phyloP scores from a whole-genome alignment of 2,888 invertebrate genomes.

The Pseudanteris insignis region DNA sequence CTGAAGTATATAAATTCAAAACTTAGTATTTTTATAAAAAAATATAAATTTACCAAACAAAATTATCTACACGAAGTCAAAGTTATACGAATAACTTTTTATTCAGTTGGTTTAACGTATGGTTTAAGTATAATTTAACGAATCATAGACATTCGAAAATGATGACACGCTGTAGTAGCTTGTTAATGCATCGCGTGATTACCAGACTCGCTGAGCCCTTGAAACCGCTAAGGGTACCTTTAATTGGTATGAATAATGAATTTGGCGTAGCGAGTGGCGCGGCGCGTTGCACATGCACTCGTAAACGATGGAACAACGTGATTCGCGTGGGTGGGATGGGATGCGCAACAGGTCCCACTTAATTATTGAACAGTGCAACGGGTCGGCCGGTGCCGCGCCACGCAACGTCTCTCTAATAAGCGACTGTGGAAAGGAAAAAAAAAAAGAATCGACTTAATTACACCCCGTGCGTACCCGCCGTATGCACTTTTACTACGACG shows the following conservation, averaged over 20 bases:
- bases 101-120: too few species aligned
- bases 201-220: too few species aligned
- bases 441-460: constrained; percentile 34
- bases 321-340: constrained; percentile 52
- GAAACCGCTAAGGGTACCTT: constrained; percentile 30
- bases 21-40: too few species aligned
- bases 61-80: too few species aligned
- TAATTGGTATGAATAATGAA: constrained; percentile 62
- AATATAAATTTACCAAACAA: too few species aligned
- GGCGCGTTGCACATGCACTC: constrained; percentile 41
- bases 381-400: constrained; percentile 16
- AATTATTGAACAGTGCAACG: constrained; percentile 62
- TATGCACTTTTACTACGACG: constrained; percentile 17
- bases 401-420: constrained; percentile 29
- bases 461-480: constrained; percentile 15
- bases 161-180: constrained; percentile 15
- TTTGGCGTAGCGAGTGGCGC: constrained; percentile 34
- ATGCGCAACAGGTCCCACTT: constrained; percentile 65
- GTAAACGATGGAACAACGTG: constrained; percentile 48
- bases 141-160: too few species aligned
- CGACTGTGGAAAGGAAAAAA: too few species aligned
- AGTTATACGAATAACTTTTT: too few species aligned
- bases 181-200: constrained; percentile 20
- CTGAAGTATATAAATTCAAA: too few species aligned
- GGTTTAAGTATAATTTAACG: too few species aligned